These are phyloP conservation scores for Rhinogobio ventralis DNA, from an alignment of 2,797 vertebrate genomes.

Conservation along the genomic window DNA sequence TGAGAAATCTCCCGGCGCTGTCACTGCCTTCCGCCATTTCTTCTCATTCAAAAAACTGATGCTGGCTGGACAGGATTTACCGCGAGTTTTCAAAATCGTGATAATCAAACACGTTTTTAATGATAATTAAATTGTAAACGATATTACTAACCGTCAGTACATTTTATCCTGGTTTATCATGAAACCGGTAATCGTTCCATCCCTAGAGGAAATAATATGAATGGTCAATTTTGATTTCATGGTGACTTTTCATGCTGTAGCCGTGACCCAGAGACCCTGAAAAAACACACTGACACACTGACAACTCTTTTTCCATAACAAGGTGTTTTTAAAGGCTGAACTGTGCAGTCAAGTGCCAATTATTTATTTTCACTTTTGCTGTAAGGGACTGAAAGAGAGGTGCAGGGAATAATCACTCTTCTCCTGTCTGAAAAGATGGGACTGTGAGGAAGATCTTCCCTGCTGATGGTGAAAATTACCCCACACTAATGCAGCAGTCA, in stretches of 20 bases:
- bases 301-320: not conserved
- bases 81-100: too few relatives aligned
- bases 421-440: not conserved
- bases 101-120: too few relatives aligned
- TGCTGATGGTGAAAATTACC: constrained; percentile 14
- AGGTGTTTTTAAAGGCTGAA: not conserved
- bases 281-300: not conserved
- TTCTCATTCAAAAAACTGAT: too few relatives aligned
- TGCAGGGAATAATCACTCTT: not conserved
- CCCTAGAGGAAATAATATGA: not conserved
- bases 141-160: too few relatives aligned
- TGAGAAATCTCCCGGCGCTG: too few relatives aligned
- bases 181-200: too few relatives aligned
- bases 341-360: not conserved
- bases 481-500: not conserved
- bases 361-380: not conserved
- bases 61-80: too few relatives aligned
- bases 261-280: not conserved
- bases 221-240: not conserved
- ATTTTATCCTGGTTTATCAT: too few relatives aligned
- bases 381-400: not conserved
- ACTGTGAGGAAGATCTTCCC: not conserved
- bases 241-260: not conserved
- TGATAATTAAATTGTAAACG: too few relatives aligned
- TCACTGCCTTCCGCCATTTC: too few relatives aligned